These are phyloP conservation scores for Plutomurus gul DNA, from an alignment of 1,140 invertebrate genomes.

Conservation along the genomic window DNA sequence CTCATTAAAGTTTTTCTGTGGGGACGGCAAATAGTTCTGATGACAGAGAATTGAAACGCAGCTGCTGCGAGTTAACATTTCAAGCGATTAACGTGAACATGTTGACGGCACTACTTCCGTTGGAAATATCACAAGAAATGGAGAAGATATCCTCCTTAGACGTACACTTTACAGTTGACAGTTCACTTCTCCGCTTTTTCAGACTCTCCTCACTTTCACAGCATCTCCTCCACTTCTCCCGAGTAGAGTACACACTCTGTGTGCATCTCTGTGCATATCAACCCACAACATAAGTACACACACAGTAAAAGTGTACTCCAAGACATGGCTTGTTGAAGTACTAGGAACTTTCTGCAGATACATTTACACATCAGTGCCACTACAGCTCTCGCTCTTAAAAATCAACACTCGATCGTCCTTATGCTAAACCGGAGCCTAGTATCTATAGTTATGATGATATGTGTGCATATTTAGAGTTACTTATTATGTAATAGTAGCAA, in stretches of 20 bases:
- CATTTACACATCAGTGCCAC: too few relatives aligned
- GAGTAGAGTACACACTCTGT: background rate
- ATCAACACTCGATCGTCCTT: too few relatives aligned
- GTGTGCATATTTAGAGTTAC: too few relatives aligned
- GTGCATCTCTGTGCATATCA: background rate
- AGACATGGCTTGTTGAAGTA: too few relatives aligned
- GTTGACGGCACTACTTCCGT: constrained; percentile 54
- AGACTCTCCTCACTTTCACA: constrained; percentile 14
- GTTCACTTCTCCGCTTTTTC: constrained; percentile 3
- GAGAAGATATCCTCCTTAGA: constrained; percentile 17
- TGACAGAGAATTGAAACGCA: constrained; percentile 53
- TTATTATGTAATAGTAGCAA: too few relatives aligned
- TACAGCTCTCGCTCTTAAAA: too few relatives aligned
- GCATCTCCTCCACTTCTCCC: constrained; percentile 3
- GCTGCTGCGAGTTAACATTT: constrained; percentile 55
- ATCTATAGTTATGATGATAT: too few relatives aligned
- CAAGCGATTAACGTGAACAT: constrained; percentile 53
- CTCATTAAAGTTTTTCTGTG: constrained; percentile 49
- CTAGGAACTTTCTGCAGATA: too few relatives aligned
- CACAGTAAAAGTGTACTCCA: too few relatives aligned
- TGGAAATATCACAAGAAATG: constrained; percentile 28
- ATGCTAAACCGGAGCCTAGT: too few relatives aligned
- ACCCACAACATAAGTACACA: too few relatives aligned
- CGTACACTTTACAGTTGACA: constrained; percentile 19
- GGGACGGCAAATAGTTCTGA: constrained; percentile 52